Base-by-base conservation (phyloP, 2,113 vertebrate genomes). In the Plecotus auritus region DNA sequence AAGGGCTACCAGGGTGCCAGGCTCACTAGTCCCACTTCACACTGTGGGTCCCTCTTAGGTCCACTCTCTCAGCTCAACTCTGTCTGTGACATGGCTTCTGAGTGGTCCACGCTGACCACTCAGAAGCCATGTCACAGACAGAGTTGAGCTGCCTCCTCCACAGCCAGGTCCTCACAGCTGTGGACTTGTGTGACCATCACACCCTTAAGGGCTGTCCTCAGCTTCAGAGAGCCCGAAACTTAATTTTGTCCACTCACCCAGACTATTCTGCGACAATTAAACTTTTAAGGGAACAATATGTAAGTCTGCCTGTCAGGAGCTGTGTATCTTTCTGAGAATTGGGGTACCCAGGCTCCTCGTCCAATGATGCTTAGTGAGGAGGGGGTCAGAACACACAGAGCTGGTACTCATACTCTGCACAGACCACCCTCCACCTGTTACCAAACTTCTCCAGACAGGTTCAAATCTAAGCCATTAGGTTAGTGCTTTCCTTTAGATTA, bases 401-500 rank as follows among this genome's bases (percentile, higher is more conserved):
- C 59, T 16, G 28, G 51, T 1, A 14, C 9, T 72, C 6, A 30
- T 47, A 16, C 30, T 32, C 49, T 1, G 18, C 5, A 14, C 17
- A 64, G 59, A 69, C 5, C 9, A 32, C 26, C 11, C 30, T 42
- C 17, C 26, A 9, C 28, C 64, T 47, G 40, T 28, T 17, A n/a
- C 30, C 4, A 26, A 9, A 35, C 14, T 3, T n/a, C 69, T 76
- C 32, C 45, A n/a, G 66, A 40, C 8, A 23, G 32, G 16, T 28
- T 82, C 74, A 40, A 11, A 28, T 28, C 20, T 32, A 83, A 30
- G n/a, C 40, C 66, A n/a, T 30, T 26, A 42, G 45, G 12, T 47
- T 74, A 77, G 35, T 70, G 6, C 8, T 70, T 85, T 83, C 32
- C 69, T 86, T 88, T 77, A 37, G 83, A n/a, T 70, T 61, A 77